Percentiles rank a stretch among this genome's conserved stretches.
phyloP scores from a whole-genome alignment of 2,113 vertebrate genomes.

The Corydoras sp. region DNA sequence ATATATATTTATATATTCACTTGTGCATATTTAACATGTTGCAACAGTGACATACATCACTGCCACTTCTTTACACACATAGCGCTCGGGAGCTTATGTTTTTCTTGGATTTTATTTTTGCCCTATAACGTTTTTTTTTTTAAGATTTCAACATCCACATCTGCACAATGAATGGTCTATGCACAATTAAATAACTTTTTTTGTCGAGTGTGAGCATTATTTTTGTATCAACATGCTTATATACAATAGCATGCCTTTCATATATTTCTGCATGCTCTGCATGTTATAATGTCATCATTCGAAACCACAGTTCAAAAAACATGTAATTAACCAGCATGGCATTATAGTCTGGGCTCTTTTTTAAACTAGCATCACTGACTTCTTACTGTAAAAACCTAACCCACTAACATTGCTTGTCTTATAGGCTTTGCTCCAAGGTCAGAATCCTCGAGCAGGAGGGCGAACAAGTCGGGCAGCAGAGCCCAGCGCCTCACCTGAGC shows the following conservation, averaged over 20 bases:
- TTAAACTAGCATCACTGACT: background rate
- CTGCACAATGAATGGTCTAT: background rate
- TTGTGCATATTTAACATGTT: too few species aligned
- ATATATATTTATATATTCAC: too few species aligned
- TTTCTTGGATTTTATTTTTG: constrained; percentile 1
- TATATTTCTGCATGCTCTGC: constrained; percentile 6
- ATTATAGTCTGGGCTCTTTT: background rate
- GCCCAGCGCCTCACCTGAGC: too few species aligned
- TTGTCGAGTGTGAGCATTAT: background rate
- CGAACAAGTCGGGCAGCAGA: too few species aligned
- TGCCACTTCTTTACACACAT: background rate
- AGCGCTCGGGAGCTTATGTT: background rate
- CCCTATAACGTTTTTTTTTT: background rate
- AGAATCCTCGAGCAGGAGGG: too few species aligned
- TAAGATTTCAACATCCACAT: background rate
- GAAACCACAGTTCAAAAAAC: constrained; percentile 1
- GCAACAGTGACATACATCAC: background rate
- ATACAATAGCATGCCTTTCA: background rate
- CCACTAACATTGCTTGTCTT: constrained; percentile 59
- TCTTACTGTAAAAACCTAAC: constrained; percentile 42
- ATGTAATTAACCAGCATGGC: constrained; percentile 2
- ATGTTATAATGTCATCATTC: background rate
- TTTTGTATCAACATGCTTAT: background rate
- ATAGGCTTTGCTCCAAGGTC: constrained; percentile 66
- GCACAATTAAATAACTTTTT: background rate